Evolutionary conservation across 2,888 invertebrate genomes (phyloP).

Genomic region (Lithosia quadra): DNA sequence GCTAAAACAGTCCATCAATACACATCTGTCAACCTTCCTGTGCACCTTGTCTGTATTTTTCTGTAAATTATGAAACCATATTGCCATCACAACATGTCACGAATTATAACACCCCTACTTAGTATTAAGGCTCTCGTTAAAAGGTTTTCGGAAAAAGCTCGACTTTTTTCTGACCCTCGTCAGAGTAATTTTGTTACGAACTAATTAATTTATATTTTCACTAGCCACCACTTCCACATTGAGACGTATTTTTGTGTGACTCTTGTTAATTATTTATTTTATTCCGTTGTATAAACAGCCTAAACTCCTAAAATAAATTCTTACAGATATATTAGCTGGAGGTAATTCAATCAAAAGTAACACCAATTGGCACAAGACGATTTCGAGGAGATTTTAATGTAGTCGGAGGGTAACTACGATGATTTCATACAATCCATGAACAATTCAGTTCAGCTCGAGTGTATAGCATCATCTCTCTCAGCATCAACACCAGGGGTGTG

Average conservation of each 20-base stretch:
- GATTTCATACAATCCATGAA: no score
- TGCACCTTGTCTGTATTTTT: background rate
- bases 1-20: background rate
- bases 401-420: no score
- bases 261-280: slow-evolving; percentile 12
- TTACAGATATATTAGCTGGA: background rate
- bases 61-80: slow-evolving; percentile 8
- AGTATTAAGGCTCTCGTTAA: slow-evolving; percentile 71
- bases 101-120: slow-evolving; percentile 57
- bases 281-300: slow-evolving; percentile 5
- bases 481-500: no score
- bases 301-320: background rate
- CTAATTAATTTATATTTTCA: slow-evolving; percentile 69
- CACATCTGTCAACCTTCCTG: background rate
- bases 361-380: background rate
- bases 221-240: slow-evolving; percentile 30
- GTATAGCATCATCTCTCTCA: no score
- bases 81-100: slow-evolving; percentile 59
- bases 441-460: no score
- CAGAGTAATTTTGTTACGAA: slow-evolving; percentile 75
- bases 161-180: slow-evolving; percentile 76
- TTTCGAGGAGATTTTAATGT: background rate
- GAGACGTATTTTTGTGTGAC: slow-evolving; percentile 8
- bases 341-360: background rate
- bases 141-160: slow-evolving; percentile 64